phyloP scores from a whole-genome alignment of 2,797 vertebrate species.

The Sebastes nivosus region DNA sequence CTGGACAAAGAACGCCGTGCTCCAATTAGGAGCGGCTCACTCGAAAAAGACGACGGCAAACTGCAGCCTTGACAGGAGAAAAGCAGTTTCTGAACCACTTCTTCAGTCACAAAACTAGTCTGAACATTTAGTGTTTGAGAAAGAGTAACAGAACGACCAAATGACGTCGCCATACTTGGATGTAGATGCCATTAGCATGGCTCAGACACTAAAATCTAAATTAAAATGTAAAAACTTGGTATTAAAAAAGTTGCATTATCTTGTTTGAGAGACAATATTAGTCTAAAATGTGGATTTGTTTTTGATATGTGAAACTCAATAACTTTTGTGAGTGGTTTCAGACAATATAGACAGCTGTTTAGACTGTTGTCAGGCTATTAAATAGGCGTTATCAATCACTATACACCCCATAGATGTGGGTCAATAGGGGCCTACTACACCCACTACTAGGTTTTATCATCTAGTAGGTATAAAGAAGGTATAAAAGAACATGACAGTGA shows the following conservation, averaged over 20 bases:
- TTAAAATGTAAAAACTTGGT: neutral
- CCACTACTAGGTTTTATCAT: too few relatives aligned
- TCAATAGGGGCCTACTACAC: too few relatives aligned
- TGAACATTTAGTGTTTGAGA: neutral
- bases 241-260: neutral
- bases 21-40: conserved; percentile 34
- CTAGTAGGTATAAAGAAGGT: too few relatives aligned
- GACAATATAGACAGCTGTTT: neutral
- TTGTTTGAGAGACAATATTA: neutral
- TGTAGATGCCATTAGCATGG: neutral
- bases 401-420: too few relatives aligned
- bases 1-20: conserved; percentile 27
- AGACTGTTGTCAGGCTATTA: too few relatives aligned
- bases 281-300: neutral
- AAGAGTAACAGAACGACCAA: neutral
- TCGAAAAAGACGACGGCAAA: neutral
- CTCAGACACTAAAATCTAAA: neutral
- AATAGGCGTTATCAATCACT: too few relatives aligned
- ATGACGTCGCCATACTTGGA: accelerated
- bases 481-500: too few relatives aligned
- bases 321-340: neutral
- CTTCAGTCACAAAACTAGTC: neutral
- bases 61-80: conserved; percentile 22
- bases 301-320: neutral
- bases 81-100: neutral